These are phyloP conservation scores for Kradibia gibbosae DNA, from an alignment of 1,140 invertebrate genomes.

Conservation along the genomic window DNA sequence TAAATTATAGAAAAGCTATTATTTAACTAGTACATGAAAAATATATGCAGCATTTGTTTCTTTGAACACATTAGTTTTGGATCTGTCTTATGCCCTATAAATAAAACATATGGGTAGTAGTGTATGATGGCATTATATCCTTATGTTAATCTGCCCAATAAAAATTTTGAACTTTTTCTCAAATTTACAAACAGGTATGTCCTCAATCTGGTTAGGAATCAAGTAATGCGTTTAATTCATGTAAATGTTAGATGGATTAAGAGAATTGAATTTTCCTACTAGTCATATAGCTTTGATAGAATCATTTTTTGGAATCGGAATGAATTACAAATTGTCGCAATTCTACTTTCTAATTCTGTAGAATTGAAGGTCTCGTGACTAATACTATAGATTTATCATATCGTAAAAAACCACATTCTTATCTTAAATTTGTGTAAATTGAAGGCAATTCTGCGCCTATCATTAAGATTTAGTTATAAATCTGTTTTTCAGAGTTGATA, in stretches of 20 bases:
- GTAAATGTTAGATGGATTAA: not conserved
- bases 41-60: not conserved
- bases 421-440: not conserved
- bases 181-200: not conserved
- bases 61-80: slow-evolving; percentile 34
- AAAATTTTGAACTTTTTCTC: slow-evolving; percentile 1
- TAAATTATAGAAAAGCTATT: not conserved
- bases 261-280: not conserved
- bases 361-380: not conserved
- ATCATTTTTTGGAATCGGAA: not conserved
- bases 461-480: not conserved
- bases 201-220: too few species aligned
- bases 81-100: slow-evolving; percentile 30
- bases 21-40: slow-evolving; percentile 23
- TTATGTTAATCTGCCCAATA: not conserved
- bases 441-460: not conserved
- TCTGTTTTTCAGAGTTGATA: not conserved
- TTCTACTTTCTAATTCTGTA: slow-evolving; percentile 30
- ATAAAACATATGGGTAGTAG: slow-evolving; percentile 23
- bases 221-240: too few species aligned
- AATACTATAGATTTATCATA: not conserved
- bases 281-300: not conserved
- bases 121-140: slow-evolving; percentile 15
- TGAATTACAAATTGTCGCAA: not conserved
- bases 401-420: not conserved